Evolutionary conservation across 2,113 vertebrate genomes (phyloP).

Genomic region (Bambusicola thoracicus): DNA sequence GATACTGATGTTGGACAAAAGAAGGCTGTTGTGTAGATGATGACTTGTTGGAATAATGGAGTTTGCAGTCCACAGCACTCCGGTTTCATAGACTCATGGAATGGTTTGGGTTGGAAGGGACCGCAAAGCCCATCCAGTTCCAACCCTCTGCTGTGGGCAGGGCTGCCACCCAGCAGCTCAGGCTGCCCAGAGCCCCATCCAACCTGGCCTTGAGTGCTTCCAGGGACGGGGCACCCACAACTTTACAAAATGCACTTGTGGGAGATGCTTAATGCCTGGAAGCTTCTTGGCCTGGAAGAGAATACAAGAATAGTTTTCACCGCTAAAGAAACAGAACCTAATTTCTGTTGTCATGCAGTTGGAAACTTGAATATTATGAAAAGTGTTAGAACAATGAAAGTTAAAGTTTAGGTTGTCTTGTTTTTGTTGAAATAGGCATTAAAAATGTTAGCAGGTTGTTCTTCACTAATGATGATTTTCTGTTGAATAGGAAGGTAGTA

Average conservation of each 20-base stretch:
- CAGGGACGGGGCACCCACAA: too few relatives aligned
- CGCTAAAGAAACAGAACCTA: background rate
- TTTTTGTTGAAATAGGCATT: background rate
- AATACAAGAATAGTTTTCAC: background rate
- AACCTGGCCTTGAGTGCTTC: background rate
- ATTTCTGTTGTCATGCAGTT: background rate
- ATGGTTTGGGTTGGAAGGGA: too few relatives aligned
- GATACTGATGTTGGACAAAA: background rate
- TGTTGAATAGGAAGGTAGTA: background rate
- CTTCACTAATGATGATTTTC: conserved; percentile 18
- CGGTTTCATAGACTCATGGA: background rate
- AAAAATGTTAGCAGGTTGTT: background rate
- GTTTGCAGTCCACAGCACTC: background rate
- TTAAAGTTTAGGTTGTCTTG: background rate
- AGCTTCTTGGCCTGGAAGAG: background rate
- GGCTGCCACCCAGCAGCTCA: background rate
- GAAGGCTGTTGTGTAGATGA: background rate
- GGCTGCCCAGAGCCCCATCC: background rate
- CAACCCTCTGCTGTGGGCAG: background rate
- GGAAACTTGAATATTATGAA: background rate
- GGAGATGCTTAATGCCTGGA: background rate
- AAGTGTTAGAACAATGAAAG: background rate
- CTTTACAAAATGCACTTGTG: background rate
- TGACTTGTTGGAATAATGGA: background rate
- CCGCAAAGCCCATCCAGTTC: background rate